Evolutionary conservation across 1,140 invertebrate species (phyloP), one percentile per base, ranked within the genome.

Genomic region (Zaprionus gabonicus): DNA sequence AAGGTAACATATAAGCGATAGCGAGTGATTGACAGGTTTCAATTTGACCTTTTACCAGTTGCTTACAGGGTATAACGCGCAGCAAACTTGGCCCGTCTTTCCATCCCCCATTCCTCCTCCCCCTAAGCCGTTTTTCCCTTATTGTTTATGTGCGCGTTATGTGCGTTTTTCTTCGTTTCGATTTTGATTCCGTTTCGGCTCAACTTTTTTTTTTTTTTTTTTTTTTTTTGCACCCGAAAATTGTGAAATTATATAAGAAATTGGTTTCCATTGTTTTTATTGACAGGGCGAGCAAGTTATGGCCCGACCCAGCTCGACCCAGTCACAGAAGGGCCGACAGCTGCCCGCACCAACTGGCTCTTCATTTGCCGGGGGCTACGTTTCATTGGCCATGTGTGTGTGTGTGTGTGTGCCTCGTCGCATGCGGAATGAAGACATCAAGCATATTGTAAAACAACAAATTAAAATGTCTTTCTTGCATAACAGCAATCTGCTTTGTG

Each of bases 221-320:
- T 41, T 41, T 15, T 71, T 62, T 79, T 62, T 23, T 51, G 46
- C 23, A 23, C 17, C 44, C 12, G 25, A 44, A 76, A 71, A 76
- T 78, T 78, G 72, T 76, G 36, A 85, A 85, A 86, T 85, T 76
- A 82, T 85, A 79, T 76, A 68, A 49, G 78, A 80, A 80, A 86
- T 82, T 73, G 79, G 41, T 56, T 73, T 68, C 56, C 62, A 80
- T 86, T 86, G 79, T 86, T 87, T 85, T 60, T 70, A 63, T 82
- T 70, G 76, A 71, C 80, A 65, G 31, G 58, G 23, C 23, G 2
- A 20, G 44, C 62, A 71, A 76, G 76, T 78, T 67, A 75, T 59
- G 36, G 36, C 44, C 44, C 28, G 28, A 23, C n/a, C 4, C 36
- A 38, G 12, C 3, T 3, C 12, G 12, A 34, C 36, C 4, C 28